Conservation (phyloP, 2,113 vertebrate genomes). For the Baryphthengus martii region DNA sequence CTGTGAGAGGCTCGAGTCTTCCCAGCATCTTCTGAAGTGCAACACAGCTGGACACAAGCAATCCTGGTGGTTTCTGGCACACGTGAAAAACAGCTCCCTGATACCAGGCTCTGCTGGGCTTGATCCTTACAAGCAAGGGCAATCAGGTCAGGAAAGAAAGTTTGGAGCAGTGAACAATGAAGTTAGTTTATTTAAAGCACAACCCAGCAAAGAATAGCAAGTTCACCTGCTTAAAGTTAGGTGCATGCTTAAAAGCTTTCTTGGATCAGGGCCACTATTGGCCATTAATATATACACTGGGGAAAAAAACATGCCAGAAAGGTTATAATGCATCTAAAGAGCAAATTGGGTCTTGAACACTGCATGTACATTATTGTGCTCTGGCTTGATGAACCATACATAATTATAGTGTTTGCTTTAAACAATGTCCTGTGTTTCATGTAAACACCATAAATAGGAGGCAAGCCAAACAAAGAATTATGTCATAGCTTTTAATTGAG, state of each 20-base stretch:
- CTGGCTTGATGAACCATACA: not conserved
- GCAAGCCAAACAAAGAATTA: not conserved
- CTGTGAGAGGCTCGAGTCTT: not conserved
- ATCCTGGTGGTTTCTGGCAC: not conserved
- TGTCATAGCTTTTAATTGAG: slow-evolving; percentile 7
- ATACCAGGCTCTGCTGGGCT: not conserved
- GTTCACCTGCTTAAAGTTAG: slow-evolving; percentile 2
- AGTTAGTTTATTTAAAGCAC: not conserved
- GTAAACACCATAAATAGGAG: not conserved
- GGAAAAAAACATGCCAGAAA: not conserved
- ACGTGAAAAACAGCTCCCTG: not conserved
- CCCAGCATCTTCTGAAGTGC: not conserved
- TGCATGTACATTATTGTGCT: not conserved
- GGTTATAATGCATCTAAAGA: not conserved
- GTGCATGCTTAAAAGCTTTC: not conserved
- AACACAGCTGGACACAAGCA: not conserved
- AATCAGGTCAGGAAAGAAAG: not conserved
- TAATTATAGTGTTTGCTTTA: not conserved
- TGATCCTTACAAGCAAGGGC: not conserved
- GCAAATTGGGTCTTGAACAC: not conserved
- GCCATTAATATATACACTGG: not conserved
- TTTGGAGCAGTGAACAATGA: not conserved
- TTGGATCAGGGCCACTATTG: not conserved
- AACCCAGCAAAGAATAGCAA: not conserved
- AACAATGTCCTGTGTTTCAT: slow-evolving; percentile 13